Conservation (phyloP, 2,113 vertebrate species). For the Myrmecobius fasciatus region DNA sequence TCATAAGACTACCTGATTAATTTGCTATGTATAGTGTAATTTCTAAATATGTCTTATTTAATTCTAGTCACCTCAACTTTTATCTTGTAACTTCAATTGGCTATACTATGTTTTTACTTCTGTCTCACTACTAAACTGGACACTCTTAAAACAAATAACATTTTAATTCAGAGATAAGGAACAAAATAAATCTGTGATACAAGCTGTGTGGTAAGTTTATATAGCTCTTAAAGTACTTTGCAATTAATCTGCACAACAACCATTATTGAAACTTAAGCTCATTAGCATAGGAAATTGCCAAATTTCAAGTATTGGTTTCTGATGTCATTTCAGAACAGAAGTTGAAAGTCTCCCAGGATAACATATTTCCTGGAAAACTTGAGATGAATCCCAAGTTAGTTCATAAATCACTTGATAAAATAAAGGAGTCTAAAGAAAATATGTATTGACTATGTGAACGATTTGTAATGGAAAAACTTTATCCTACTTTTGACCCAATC, state of each 20-base stretch:
- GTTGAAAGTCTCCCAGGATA: slow-evolving; percentile 69
- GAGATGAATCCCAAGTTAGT: slow-evolving; percentile 54
- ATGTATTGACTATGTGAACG: background rate
- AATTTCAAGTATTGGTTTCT: slow-evolving; percentile 78
- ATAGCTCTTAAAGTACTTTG: slow-evolving; percentile 74
- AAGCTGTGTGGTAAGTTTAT: slow-evolving; percentile 68
- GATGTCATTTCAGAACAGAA: slow-evolving; percentile 73
- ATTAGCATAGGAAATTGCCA: slow-evolving; percentile 73
- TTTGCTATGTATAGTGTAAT: slow-evolving; percentile 61
- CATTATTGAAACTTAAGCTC: slow-evolving; percentile 77
- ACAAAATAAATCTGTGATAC: slow-evolving; percentile 75
- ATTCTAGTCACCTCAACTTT: slow-evolving; percentile 65
- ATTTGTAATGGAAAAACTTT: background rate
- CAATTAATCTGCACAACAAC: slow-evolving; percentile 77
- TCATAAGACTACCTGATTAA: slow-evolving; percentile 60
- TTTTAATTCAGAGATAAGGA: slow-evolving; percentile 76
- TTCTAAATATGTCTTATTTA: background rate
- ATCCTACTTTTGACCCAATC: slow-evolving; percentile 4
- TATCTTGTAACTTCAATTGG: slow-evolving; percentile 52
- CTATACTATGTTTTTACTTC: slow-evolving; percentile 39
- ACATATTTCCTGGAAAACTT: slow-evolving; percentile 60
- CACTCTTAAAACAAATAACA: slow-evolving; percentile 73
- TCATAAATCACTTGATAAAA: slow-evolving; percentile 60
- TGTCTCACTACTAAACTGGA: slow-evolving; percentile 60
- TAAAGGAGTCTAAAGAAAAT: slow-evolving; percentile 49